Evolutionary conservation across 1,140 invertebrate species (phyloP), one percentile per base, ranked within the genome.

Genomic region (Pogonomyrmex californicus): DNA sequence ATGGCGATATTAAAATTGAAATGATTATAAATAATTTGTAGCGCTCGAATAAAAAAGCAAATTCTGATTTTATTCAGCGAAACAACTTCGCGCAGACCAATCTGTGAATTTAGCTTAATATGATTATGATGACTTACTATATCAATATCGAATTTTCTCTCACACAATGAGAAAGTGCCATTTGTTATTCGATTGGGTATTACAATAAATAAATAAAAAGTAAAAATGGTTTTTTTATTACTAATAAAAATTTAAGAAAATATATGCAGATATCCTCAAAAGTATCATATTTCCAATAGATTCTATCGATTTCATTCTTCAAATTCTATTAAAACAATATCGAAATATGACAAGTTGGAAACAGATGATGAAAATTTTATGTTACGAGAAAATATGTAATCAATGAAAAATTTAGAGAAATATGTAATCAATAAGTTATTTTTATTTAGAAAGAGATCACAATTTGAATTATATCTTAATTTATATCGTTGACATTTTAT

Each of bases 171-270:
- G 51, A 78, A 79, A 71, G 38, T 90, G 47, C 56, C 70, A 78
- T 51, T 58, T 90, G 68, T 87, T 82, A 85, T n/a, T 56, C n/a
- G 41, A 86, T 44, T 90, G 70, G 33, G 30, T 78, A 88, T 86
- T 86, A 30, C 44, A 90, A 86, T 87, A 90, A 90, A 88, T 85
- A 49, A 71, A 54, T 82, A 41, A 56, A 76, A 66, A 79, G 30
- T 68, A 86, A 66, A 62, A 79, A 38, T 68, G n/a, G 14, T 36
- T 62, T 63, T 62, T 65, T 38, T 68, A 30, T 36, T 86, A 70
- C 7, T 68, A 7, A 30, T 71, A 73, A 83, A 51, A 38, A 70
- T 44, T 88, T 77, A 60, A 63, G 12, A 38, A 10, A 60, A 77
- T 60, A 9, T 36, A n/a, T 70, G 14, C 0, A 17, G 9, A 33